A percentile compares a stretch with the other conserved stretches of the same genome.
These are phyloP conservation scores for Mus spretus DNA, from an alignment of 2,797 vertebrate genomes.

Conservation along the genomic window DNA sequence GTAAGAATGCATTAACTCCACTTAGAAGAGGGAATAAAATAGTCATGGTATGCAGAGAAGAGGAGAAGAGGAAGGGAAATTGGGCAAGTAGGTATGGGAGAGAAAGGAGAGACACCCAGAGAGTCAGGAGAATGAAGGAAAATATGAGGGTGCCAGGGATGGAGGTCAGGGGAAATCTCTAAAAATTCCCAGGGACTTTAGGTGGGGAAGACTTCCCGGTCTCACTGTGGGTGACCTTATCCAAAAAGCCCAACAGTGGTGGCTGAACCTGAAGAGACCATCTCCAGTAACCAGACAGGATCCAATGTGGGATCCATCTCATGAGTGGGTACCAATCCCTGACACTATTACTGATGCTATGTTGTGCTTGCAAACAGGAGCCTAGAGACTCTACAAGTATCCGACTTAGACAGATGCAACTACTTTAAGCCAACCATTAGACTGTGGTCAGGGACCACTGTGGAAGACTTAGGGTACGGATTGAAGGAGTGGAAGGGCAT, in stretches of 20 bases:
- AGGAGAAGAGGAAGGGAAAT: fast-evolving
- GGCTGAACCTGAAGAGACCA: not conserved
- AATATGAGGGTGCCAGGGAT: not conserved
- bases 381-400: too few relatives aligned
- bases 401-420: too few relatives aligned
- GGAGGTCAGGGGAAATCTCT: not conserved
- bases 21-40: not conserved
- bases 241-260: not conserved
- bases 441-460: too few relatives aligned
- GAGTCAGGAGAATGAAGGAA: not conserved
- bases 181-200: not conserved
- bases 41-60: not conserved
- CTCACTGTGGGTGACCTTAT: not conserved
- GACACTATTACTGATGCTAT: not conserved
- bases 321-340: not conserved
- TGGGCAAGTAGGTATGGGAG: not conserved
- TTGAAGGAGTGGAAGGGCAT: too few relatives aligned
- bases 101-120: too few relatives aligned
- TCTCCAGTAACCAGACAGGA: not conserved
- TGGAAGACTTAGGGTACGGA: too few relatives aligned
- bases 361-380: not conserved
- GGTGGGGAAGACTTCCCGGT: not conserved
- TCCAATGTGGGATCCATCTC: not conserved
- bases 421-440: too few relatives aligned
- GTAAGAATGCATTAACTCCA: not conserved